Conservation (phyloP, 1,140 invertebrate species). For the Anadara kagoshimensis region DNA sequence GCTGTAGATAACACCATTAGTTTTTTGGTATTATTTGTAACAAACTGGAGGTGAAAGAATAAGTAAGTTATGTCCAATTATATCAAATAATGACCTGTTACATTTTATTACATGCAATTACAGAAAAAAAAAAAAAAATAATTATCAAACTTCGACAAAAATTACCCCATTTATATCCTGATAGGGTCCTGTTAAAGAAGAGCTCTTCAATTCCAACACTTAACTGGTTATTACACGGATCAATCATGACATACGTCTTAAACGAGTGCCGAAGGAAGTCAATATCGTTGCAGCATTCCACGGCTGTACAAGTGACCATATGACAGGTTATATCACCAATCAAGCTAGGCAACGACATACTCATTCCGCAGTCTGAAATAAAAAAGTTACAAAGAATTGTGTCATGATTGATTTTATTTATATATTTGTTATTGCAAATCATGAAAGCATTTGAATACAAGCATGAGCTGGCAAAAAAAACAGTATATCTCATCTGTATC, state of each 20-base stretch:
- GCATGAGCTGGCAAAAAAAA: too few relatives aligned
- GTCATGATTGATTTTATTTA: too few relatives aligned
- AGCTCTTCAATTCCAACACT: conserved; percentile 42
- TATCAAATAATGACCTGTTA: too few relatives aligned
- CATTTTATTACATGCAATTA: too few relatives aligned
- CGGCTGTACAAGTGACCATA: background rate
- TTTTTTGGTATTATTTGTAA: too few relatives aligned
- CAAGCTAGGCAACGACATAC: background rate
- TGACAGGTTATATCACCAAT: background rate
- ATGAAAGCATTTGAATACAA: too few relatives aligned
- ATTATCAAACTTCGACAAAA: background rate
- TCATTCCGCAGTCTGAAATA: conserved; percentile 13
- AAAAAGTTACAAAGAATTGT: background rate
- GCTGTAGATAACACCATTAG: too few relatives aligned
- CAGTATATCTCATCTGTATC: too few relatives aligned
- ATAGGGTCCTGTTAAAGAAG: conserved; percentile 13
- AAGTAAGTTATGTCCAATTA: too few relatives aligned
- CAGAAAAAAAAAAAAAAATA: too few relatives aligned
- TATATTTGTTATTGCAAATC: too few relatives aligned
- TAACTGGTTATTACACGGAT: conserved; percentile 36
- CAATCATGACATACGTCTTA: conserved; percentile 26
- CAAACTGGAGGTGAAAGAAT: too few relatives aligned
- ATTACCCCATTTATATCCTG: conserved; percentile 17
- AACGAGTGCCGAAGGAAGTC: conserved; percentile 37
- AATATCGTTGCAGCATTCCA: conserved; percentile 4